These are phyloP conservation scores for Scalopus aquaticus DNA, from an alignment of 2,113 vertebrate genomes.

Conservation along the genomic window DNA sequence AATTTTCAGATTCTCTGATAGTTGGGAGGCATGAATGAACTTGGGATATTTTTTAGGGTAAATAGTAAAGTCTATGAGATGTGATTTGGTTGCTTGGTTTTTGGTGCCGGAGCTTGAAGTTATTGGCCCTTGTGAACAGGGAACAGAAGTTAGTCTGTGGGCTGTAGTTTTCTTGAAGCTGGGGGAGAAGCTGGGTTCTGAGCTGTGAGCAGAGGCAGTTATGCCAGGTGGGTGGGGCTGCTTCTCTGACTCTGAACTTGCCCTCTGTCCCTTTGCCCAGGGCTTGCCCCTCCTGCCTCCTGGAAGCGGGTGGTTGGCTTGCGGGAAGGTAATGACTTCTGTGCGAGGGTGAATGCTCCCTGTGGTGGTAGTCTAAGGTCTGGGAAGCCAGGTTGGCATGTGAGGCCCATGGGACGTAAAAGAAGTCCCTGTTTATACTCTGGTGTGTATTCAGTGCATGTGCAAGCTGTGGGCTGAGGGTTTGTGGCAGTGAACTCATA, in stretches of 20 bases:
- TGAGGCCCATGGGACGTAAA: accelerated
- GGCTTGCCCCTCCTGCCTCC: neutral
- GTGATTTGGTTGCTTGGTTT: neutral
- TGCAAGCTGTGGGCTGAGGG: neutral
- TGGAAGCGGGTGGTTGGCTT: neutral
- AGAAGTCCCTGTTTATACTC: neutral
- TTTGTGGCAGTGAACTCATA: neutral
- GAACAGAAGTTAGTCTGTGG: neutral
- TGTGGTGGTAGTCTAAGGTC: neutral
- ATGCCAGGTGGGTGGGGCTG: accelerated
- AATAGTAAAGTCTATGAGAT: neutral
- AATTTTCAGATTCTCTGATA: neutral
- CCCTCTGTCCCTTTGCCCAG: too few relatives aligned
- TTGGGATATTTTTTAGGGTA: neutral
- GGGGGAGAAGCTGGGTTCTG: neutral
- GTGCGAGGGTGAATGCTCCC: neutral
- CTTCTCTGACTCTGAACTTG: neutral
- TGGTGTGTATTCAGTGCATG: neutral
- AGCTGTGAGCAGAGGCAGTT: neutral
- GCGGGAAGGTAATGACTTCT: neutral
- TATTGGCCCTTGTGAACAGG: neutral
- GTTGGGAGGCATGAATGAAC: neutral
- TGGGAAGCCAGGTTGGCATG: neutral
- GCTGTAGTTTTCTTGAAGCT: neutral
- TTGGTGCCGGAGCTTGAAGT: neutral